Percentiles rank a stretch among this genome's conserved stretches.
phyloP scores from a whole-genome alignment of 2,113 vertebrate genomes.

The Varanus salvator region DNA sequence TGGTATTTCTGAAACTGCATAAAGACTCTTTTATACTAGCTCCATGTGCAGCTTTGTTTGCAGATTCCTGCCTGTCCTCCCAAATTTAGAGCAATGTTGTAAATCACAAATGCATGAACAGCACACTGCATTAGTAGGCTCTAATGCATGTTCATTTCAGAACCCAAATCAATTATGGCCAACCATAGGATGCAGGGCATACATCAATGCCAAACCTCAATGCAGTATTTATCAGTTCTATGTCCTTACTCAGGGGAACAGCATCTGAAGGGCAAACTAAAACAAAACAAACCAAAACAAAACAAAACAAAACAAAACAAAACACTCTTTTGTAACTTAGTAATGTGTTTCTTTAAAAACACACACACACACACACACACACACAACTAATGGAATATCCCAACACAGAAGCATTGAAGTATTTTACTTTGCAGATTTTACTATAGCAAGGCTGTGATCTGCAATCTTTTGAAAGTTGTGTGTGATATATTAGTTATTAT shows the following conservation, averaged over 20 bases:
- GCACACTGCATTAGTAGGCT: constrained; percentile 14
- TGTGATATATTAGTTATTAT: not conserved
- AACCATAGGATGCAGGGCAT: constrained; percentile 19
- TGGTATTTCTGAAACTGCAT: constrained; percentile 14
- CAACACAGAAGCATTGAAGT: not conserved
- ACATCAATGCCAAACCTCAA: constrained; percentile 25
- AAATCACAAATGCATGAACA: constrained; percentile 34
- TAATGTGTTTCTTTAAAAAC: constrained; percentile 6
- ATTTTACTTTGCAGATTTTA: not conserved
- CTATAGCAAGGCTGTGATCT: not conserved
- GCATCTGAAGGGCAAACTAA: constrained; percentile 15
- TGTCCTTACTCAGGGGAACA: not conserved
- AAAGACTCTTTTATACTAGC: constrained; percentile 11
- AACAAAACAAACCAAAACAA: constrained; percentile 1
- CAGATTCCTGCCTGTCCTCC: constrained; percentile 7
- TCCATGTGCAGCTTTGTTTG: constrained; percentile 14
- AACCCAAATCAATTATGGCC: constrained; percentile 31
- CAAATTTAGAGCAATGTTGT: constrained; percentile 20
- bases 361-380: not conserved
- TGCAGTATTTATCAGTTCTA: constrained; percentile 37
- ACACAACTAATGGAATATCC: not conserved
- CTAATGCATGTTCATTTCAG: constrained; percentile 34
- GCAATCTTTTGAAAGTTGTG: not conserved
- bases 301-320: not conserved
- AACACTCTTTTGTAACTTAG: constrained; percentile 1